A percentile compares a stretch with the other conserved stretches of the same genome.
phyloP scores from a whole-genome alignment of 1,140 invertebrate species.

The Drosophila chauvacae region DNA sequence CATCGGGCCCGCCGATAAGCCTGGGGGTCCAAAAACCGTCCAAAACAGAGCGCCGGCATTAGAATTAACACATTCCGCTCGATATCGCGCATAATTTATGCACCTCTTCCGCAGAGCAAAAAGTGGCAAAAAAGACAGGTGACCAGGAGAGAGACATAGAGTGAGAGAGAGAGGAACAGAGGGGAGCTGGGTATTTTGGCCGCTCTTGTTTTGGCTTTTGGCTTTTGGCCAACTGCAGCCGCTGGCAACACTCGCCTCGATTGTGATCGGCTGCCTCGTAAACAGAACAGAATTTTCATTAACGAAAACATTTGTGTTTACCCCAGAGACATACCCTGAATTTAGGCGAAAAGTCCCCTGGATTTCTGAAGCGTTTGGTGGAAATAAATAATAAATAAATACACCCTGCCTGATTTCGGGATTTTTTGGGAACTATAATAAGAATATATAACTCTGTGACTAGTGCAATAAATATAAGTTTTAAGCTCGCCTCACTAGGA shows the following conservation, averaged over 20 bases:
- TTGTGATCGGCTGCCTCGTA: constrained; percentile 11
- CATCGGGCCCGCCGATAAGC: constrained; percentile 18
- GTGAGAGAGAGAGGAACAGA: neutral
- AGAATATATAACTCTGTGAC: too few relatives aligned
- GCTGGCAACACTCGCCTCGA: neutral
- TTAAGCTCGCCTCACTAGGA: too few relatives aligned
- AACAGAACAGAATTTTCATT: constrained; percentile 38
- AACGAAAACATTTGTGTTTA: constrained; percentile 46
- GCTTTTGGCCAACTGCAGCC: constrained; percentile 56
- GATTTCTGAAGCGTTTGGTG: neutral
- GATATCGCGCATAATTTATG: constrained; percentile 68
- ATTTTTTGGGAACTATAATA: too few relatives aligned
- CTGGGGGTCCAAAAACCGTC: constrained; percentile 21
- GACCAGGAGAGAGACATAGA: neutral
- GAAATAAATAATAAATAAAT: neutral
- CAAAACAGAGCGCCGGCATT: constrained; percentile 25
- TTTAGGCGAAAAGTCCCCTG: neutral
- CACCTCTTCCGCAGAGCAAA: constrained; percentile 42
- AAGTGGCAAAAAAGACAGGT: constrained; percentile 1
- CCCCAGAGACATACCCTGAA: constrained; percentile 14
- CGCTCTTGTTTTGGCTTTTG: constrained; percentile 16
- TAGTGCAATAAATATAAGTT: too few relatives aligned
- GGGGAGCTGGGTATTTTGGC: neutral
- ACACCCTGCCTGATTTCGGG: too few relatives aligned
- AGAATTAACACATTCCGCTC: constrained; percentile 36